Base-by-base conservation (phyloP, 2,113 vertebrate species). In the Leptobrachium leishanense region DNA sequence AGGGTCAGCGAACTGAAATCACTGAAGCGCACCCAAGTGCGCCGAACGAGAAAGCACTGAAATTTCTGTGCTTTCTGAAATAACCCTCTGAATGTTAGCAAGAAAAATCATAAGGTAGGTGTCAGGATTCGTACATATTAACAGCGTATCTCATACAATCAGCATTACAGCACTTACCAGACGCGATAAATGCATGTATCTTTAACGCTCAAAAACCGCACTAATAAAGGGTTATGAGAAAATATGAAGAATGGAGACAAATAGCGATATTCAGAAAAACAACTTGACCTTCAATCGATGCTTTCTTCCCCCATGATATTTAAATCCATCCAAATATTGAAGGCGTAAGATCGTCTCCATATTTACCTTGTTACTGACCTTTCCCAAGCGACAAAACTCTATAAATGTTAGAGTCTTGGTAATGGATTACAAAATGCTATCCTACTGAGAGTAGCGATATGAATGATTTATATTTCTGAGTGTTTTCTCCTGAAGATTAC, bases 381-480 rank as follows among this genome's bases (percentile, higher is more conserved):
- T 76, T 76, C 75, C 66, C 75, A 57, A 55, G 43, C 41, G 75
- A 76, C 75, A 76, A 12, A 68, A 76, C 65, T 76, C 64, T 68
- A 57, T 68, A 76, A 76, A 76, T 76, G 75, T 76, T 68, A 68
- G 64, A 76, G 46, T 65, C 15, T 46, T 43, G 65, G 13, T 67
- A 68, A 15, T 76, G 75, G 40, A 68, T 68, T 67, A 67, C 75
- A 76, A 68, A 68, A 65, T 10, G 50, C 75, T 68, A 68, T 54
- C 20, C 75, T 55, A 39, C 7, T 12, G 65, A 67, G 75, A 76
- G 40, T 15, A 50, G 46, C 5, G 43, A 53, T 68, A 12, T 57
- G 46, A 76, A 43, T 43, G 46, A 76, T 76, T 76, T 41, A 76
- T 65, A 68, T 42, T 64, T 40, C 5, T 44, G 2, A 43, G 46